Percentiles rank a stretch among this genome's conserved stretches.
These are phyloP conservation scores for Phyllostomus discolor DNA, from an alignment of 2,113 vertebrate species.

Conservation along the genomic window DNA sequence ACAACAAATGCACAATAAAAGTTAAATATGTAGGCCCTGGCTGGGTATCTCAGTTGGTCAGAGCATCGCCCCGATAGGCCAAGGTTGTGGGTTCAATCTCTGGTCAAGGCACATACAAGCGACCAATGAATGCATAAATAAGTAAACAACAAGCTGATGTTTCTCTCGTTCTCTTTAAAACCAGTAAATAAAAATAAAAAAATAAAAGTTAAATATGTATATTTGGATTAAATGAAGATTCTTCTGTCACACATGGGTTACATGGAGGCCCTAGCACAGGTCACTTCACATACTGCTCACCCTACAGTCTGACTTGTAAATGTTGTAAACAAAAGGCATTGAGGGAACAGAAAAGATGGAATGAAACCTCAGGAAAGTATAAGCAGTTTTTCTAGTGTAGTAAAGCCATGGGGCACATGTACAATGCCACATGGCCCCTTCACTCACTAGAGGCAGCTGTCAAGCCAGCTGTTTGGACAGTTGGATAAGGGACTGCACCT, in stretches of 20 bases:
- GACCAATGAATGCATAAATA: too few relatives aligned
- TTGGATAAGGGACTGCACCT: neutral
- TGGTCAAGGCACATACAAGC: too few relatives aligned
- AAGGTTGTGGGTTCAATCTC: too few relatives aligned
- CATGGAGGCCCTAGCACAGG: neutral
- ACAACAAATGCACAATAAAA: neutral
- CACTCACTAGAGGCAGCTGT: neutral
- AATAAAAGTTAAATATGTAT: too few relatives aligned
- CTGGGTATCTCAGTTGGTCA: too few relatives aligned
- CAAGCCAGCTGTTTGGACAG: neutral
- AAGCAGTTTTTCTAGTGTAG: neutral
- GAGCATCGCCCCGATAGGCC: too few relatives aligned
- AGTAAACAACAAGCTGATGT: too few relatives aligned
- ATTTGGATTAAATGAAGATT: neutral
- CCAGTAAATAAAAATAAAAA: too few relatives aligned
- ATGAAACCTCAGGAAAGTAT: neutral
- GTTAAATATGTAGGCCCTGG: rapidly evolving
- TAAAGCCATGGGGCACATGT: neutral
- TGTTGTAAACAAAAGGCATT: neutral
- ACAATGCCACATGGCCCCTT: too few relatives aligned
- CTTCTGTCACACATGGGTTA: neutral
- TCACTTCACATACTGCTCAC: neutral
- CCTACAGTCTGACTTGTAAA: neutral
- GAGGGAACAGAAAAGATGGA: neutral
- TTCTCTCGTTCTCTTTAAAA: too few relatives aligned